Conservation (phyloP, 2,113 vertebrate species). For the Lethenteron reissneri region DNA sequence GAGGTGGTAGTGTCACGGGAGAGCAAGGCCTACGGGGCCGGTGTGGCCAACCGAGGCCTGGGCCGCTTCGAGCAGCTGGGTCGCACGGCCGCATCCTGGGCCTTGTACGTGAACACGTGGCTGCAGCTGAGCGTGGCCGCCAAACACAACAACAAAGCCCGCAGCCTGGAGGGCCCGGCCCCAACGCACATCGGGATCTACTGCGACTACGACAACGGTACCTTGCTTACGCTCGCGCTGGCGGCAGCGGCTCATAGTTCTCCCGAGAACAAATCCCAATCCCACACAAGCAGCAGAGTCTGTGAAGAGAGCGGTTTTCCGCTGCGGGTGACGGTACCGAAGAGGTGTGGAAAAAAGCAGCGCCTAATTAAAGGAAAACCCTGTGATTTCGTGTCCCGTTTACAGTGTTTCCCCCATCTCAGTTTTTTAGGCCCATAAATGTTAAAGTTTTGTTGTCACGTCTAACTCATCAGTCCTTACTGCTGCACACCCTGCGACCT, state of each 20-base stretch:
- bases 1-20: constrained; percentile 58
- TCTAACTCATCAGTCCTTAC: neutral
- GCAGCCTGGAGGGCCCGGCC: constrained; percentile 38
- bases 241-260: neutral
- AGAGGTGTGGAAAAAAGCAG: neutral
- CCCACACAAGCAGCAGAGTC: neutral
- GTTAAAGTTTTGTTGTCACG: neutral
- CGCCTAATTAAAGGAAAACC: neutral
- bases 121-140: constrained; percentile 56
- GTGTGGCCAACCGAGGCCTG: constrained; percentile 45
- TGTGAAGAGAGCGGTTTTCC: neutral
- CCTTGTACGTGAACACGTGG: constrained; percentile 72
- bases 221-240: constrained; percentile 9
- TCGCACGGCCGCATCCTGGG: constrained; percentile 60
- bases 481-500: neutral
- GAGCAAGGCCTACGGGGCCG: constrained; percentile 65
- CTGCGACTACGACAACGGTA: constrained; percentile 70
- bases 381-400: neutral
- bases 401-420: constrained; percentile 2
- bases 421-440: constrained; percentile 4
- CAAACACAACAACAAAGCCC: constrained; percentile 76
- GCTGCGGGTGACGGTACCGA: neutral
- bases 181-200: constrained; percentile 63
- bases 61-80: constrained; percentile 84
- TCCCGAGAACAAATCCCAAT: neutral